Evolutionary conservation across 2,797 vertebrate genomes (phyloP), one percentile per base, ranked within the genome.

Genomic region (Eidolon dupreanum): DNA sequence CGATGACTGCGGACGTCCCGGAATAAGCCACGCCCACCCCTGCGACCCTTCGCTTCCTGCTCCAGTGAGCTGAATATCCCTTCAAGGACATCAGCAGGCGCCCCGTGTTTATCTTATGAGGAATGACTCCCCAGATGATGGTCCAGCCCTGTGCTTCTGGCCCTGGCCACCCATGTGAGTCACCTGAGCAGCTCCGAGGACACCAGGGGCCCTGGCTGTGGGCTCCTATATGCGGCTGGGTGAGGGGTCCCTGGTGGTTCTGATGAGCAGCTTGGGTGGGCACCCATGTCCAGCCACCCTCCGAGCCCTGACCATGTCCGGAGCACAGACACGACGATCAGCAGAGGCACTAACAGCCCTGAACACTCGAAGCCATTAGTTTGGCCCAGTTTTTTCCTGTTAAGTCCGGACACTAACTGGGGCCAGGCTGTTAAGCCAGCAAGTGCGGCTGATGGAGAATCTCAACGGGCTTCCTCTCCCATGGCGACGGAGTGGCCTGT

Each of bases 341-440:
- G 74, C 26, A 22, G 73, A 55, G 65, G 49, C 0, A 43, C 17
- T 31, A 17, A n/a, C 28, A 59, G 31, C 85, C 90, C 90, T 0
- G 1, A 1, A 9, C 10, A 46, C 77, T 68, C 20, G 8, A 38
- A n/a, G n/a, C 86, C 68, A 63, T 49, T 78, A 17, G 24, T 65
- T 49, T 74, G 90, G 88, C 89, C 92, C 78, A 74, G 33, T 79
- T 96, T 65, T 66, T 65, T 46, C 12, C 74, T 55, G 95, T 93
- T 46, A 36, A 53, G 86, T 41, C 17, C 26, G 46, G 86, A 78
- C 66, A 88, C 2, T 91, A 88, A 61, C 94, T 88, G 89, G 77
- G 66, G 73, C 41, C 49, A 13, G 43, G 3, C 65, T 16, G 0
- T 46, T 8, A 74, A 70, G 17, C 82, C 24, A 26, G 49, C 33